Base-by-base conservation (phyloP, 2,888 invertebrate genomes). In the Cantharis nigra region DNA sequence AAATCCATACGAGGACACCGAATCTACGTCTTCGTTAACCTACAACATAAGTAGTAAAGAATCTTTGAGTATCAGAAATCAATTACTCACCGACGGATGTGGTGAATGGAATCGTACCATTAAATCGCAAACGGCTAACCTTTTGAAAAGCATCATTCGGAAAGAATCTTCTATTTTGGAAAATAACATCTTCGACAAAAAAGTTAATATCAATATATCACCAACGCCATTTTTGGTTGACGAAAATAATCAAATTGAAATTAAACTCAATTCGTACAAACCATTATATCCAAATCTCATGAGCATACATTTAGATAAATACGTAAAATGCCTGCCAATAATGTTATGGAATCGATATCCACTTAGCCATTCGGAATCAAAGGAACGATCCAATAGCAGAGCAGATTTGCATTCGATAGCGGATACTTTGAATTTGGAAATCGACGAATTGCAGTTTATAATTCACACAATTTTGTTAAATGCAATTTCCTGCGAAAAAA, bases 401-500 rank as follows among this genome's bases (percentile, higher is more conserved):
- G 72, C 67, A n/a, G 65, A 73, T 63, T 28, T 75, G 33, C 65
- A 63, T n/a, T 33, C 11, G 2, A 23, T 72, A n/a, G 49, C 64
- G 0, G 70, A 74, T n/a, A 14, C n/a, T 33, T 26, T 78, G 16
- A 30, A 76, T 4, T 3, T 76, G 14, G 33, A 70, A 2, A 3
- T 75, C 3, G 62, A 76, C 4, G 76, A 78, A 30, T 26, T 78
- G 18, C 71, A 74, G 18, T 72, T 71, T 18, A 18, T 69, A 14
- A 69, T 78, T 13, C 74, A 78, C n/a, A 63, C 65, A 11, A 63
- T 78, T 9, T 30, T 76, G 9, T 76, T 76, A 18, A 71, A 71
- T 65, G 69, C 70, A 3, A 23, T 78, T 18, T n/a, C 13, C 18
- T 78, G 76, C n/a, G n/a, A 63, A 11, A 30, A 20, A 5, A 26